A percentile compares a stretch with the other conserved stretches of the same genome.
phyloP scores from a whole-genome alignment of 1,140 invertebrate species.

The Halesus radiatus region DNA sequence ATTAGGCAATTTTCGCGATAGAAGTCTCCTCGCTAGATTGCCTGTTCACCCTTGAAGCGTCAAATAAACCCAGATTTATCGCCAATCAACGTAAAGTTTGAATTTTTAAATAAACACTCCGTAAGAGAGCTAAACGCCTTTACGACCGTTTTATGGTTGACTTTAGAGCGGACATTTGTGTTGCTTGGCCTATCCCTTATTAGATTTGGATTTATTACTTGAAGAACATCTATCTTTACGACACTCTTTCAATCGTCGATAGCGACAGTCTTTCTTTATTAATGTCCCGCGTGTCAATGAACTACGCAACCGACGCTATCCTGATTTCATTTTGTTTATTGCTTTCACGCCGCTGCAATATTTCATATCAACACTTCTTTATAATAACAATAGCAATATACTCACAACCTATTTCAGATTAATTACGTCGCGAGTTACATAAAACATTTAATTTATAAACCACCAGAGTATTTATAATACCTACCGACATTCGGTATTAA shows the following conservation, averaged over 20 bases:
- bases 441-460: background rate
- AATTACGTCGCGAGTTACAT: no score
- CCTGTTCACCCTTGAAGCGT: conserved; percentile 25
- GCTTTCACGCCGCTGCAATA: background rate
- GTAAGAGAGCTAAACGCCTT: conserved; percentile 38
- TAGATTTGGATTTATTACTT: conserved; percentile 42
- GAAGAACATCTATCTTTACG: conserved; percentile 32
- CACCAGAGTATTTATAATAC: background rate
- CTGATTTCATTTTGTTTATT: background rate
- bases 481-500: background rate
- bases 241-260: conserved; percentile 26
- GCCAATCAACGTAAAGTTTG: conserved; percentile 41
- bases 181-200: conserved; percentile 38
- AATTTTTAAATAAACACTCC: conserved; percentile 41
- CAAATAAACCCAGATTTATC: conserved; percentile 42
- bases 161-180: conserved; percentile 34
- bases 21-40: conserved; percentile 7
- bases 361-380: background rate
- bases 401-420: no score
- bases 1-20: conserved; percentile 37
- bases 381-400: background rate
- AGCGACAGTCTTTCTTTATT: conserved; percentile 35
- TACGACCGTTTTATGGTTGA: conserved; percentile 41
- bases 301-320: background rate
- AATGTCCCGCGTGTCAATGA: conserved; percentile 26